Base-by-base conservation (phyloP, 2,797 vertebrate species). In the Manis javanica region DNA sequence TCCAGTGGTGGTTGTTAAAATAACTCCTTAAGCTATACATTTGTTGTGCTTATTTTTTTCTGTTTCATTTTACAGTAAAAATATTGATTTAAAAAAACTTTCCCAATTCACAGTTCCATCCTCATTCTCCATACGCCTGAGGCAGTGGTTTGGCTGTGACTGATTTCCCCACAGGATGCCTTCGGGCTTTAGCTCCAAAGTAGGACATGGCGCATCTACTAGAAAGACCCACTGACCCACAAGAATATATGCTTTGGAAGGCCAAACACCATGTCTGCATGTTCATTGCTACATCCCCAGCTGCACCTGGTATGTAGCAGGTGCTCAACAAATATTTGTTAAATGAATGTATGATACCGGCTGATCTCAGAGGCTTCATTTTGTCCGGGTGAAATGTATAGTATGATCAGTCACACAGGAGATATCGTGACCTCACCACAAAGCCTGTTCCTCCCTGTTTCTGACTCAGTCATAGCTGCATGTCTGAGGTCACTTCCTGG, bases 401-500 rank as follows among this genome's bases (percentile, higher is more conserved):
- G 68, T 81, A 51, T n/a, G 7, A n/a, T 39, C 26, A 95, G 95
- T 83, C 69, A 88, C 95, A 29, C 34, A 83, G 42, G 68, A 92
- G 84, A 83, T 83, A 42, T 14, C 23, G 14, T 2, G 3, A 34
- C 34, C 29, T 16, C 39, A 12, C 94, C 92, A 61, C 37, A 49
- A 93, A 88, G 69, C 72, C 64, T 39, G 64, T 37, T 82, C 71
- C 86, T 75, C 53, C 49, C 42, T 86, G 21, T 61, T 94, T 95
- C 79, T 87, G 84, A 90, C 53, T 64, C 37, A 31, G 37, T n/a
- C 4, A 5, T 51, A 89, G 31, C 82, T 88, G 82, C 68, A 66
- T 57, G 55, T 97, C 92, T 91, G 96, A 96, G 95, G 96, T 97
- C 96, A 96, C n/a, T 96, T 93, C 82, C 86, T 92, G 68, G 64